Evolutionary conservation across 2,113 vertebrate species (phyloP), one percentile per base, ranked within the genome.

Genomic region (Boleophthalmus pectinirostris): DNA sequence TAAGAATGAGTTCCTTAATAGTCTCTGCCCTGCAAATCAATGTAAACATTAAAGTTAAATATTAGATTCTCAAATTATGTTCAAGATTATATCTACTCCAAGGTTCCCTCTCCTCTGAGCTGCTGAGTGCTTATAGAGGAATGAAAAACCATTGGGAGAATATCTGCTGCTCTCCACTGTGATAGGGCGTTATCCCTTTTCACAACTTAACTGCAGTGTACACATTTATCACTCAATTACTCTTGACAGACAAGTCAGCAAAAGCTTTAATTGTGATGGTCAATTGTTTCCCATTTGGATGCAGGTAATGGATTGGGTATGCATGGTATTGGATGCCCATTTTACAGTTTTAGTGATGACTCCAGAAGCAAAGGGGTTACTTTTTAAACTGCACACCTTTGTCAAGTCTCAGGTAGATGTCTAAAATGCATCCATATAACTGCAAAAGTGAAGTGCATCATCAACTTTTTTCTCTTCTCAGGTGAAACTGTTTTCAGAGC

Each of bases 261-360:
- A 51, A 20, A 51, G 15, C 15, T 1, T 51, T 12, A 53, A 53
- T 20, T 20, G 49, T 54, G 51, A 8, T 9, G 10, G 18, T 51
- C 16, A 49, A 16, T 29, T 33, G 18, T 7, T 38, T 73, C 46
- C 20, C 0, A 74, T 86, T 68, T 67, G 9, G 25, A 53, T 79
- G 18, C 61, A 99, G 98, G 88, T 99, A 68, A 92, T 98, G 94
- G 97, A 99, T 75, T 99, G 98, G 98, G 94, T 98, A 60, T 96
- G 95, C 79, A 88, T 99, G 20, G 53, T 98, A 45, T 90, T 99
- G 54, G 97, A 99, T 74, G 95, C 97, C 60, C 96, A 99, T 53
- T 99, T 99, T 88, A 96, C 96, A 0, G 93, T 97, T 49, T 88
- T 99, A 71, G 95, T 97, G 65, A 95, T 99, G 95, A 91, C 95